phyloP scores from a whole-genome alignment of 2,888 invertebrate genomes.

The Euplexia lucipara region DNA sequence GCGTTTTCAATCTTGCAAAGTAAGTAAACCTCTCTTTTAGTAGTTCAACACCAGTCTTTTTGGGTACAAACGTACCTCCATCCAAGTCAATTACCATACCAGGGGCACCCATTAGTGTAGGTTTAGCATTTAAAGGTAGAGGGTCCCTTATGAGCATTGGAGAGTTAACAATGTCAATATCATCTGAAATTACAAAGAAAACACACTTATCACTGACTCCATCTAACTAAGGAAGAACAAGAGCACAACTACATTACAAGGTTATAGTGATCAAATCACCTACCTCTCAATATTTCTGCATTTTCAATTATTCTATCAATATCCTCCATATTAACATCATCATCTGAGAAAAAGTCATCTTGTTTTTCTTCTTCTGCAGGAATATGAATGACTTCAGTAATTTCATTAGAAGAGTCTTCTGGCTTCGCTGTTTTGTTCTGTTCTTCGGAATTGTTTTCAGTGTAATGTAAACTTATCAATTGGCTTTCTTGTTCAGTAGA shows the following conservation, averaged over 20 bases:
- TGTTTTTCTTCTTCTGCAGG: constrained; percentile 60
- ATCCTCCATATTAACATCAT: constrained; percentile 82
- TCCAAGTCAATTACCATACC: constrained; percentile 87
- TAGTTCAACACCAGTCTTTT: constrained; percentile 91
- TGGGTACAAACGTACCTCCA: constrained; percentile 68
- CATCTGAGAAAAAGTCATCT: constrained; percentile 76
- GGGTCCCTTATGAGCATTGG: constrained; percentile 69
- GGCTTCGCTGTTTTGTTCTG: constrained; percentile 5
- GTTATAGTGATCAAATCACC: constrained; percentile 1
- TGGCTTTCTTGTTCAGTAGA: constrained; percentile 60
- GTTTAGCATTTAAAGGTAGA: constrained; percentile 72
- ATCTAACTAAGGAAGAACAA: constrained; percentile 2
- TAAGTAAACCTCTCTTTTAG: constrained; percentile 94
- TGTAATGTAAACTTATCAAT: constrained; percentile 57
- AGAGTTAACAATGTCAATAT: constrained; percentile 64
- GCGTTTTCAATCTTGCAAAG: constrained; percentile 91
- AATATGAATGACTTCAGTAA: constrained; percentile 47
- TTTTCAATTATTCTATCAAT: constrained; percentile 83
- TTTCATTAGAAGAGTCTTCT: constrained; percentile 8
- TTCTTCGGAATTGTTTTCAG: constrained; percentile 49
- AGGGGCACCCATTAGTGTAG: constrained; percentile 88
- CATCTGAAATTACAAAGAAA: constrained; percentile 60
- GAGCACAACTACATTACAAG: not conserved
- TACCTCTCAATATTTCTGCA: constrained; percentile 79
- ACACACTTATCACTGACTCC: not conserved